Base-by-base conservation (phyloP, 2,113 vertebrate genomes). In the Capra hircus region DNA sequence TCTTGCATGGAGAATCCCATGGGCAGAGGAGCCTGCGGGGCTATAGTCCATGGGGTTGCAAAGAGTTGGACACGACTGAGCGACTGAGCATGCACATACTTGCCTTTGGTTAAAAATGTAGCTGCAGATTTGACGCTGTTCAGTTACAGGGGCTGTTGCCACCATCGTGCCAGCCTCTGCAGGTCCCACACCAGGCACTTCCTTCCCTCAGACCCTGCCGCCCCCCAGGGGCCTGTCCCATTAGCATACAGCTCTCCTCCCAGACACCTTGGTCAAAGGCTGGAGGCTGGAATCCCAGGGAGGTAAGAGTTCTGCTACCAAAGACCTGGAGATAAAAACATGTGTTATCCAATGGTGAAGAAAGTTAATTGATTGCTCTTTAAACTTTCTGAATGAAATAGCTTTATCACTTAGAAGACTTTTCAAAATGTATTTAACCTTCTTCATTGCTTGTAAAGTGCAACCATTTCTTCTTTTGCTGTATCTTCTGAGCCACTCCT, bases 71-170 rank as follows among this genome's bases (percentile, higher is more conserved):
- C 40, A 77, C 40, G 3, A 15, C 12, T 77, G 71, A 43, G 3
- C 6, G 3, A 77, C 67, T 71, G 67, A 74, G 19, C n/a, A 3
- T 1, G 0, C n/a, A 74, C 19, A 13, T 40, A 40, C 10, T 74
- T 59, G 52, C 33, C 40, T 97, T 97, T 97, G 55, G 90, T 91
- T 98, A 23, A 67, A 95, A 92, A 52, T 30, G 33, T 60, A 45
- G 13, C 43, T 93, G 80, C 12, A 27, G n/a, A 59, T 36, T 95
- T 25, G 52, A 15, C 3, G 17, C 7, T 57, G 25, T 36, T 27
- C 40, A 21, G 2, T 71, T 80, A 23, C 40, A 80, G 5, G 0
- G 5, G 40, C 67, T 0, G 11, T 33, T 15, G 4, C 52, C 21
- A 7, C 3, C 12, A 2, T 86, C 17, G 25, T 0, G 0, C 8